Evolutionary conservation across 2,888 invertebrate species (phyloP).

Genomic region (Mayetiola destructor): DNA sequence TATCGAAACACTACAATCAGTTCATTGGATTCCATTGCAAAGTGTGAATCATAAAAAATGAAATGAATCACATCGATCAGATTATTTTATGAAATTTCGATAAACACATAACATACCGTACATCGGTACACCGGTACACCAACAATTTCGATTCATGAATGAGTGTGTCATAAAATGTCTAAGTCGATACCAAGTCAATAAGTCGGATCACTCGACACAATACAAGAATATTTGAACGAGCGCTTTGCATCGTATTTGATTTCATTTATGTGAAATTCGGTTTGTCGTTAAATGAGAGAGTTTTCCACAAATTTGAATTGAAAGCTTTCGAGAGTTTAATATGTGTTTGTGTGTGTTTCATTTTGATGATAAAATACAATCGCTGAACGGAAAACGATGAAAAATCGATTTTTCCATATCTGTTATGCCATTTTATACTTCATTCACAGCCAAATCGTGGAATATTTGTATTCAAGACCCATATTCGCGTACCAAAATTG

Average conservation of each 20-base stretch:
- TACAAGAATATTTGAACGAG: not conserved
- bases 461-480: too few relatives aligned
- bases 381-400: too few relatives aligned
- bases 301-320: too few relatives aligned
- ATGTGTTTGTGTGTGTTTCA: conserved; percentile 6
- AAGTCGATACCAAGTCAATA: not conserved
- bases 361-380: too few relatives aligned
- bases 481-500: too few relatives aligned
- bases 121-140: not conserved
- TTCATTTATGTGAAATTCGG: not conserved
- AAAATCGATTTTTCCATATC: too few relatives aligned
- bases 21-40: too few relatives aligned
- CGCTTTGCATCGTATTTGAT: not conserved
- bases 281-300: not conserved
- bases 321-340: too few relatives aligned
- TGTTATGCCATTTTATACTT: too few relatives aligned
- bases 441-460: too few relatives aligned
- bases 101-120: not conserved
- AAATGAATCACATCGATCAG: not conserved
- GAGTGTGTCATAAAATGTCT: conserved; percentile 8
- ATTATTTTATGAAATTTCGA: not conserved
- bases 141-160: not conserved
- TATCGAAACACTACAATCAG: not conserved
- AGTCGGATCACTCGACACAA: not conserved
- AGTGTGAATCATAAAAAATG: not conserved